Conservation (phyloP, 2,888 invertebrate genomes). For the Parasteatoda lunata region DNA sequence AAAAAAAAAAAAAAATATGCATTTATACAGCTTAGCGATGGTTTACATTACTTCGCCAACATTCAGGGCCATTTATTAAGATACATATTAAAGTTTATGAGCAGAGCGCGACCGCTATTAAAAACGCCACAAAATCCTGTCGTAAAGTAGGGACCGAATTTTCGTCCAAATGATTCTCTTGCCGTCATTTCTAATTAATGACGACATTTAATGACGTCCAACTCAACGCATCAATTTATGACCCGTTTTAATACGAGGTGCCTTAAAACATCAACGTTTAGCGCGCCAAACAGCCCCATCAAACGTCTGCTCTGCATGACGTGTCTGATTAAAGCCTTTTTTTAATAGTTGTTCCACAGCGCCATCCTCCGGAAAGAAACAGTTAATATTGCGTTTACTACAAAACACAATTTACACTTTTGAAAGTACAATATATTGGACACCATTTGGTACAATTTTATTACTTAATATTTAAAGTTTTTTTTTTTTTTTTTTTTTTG, state of each 20-base stretch:
- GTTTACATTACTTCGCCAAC: neutral
- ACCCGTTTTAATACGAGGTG: constrained; percentile 51
- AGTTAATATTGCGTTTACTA: too few species aligned
- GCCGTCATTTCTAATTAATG: constrained; percentile 57
- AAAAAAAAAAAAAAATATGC: too few species aligned
- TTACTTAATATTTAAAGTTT: too few species aligned
- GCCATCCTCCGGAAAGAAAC: too few species aligned
- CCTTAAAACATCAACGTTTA: constrained; percentile 44
- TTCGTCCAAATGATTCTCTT: constrained; percentile 46
- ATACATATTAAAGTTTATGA: constrained; percentile 66
- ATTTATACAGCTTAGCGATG: too few species aligned
- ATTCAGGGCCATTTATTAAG: constrained; percentile 54
- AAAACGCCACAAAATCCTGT: constrained; percentile 54
- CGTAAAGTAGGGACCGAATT: constrained; percentile 59
- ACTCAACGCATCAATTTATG: constrained; percentile 39
- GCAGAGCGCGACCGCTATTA: constrained; percentile 59
- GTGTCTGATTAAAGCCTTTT: neutral
- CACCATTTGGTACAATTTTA: too few species aligned
- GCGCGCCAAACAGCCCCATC: neutral
- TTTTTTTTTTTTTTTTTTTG: too few species aligned
- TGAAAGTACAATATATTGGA: too few species aligned
- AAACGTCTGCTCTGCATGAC: neutral
- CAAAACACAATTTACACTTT: too few species aligned
- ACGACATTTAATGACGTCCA: constrained; percentile 56
- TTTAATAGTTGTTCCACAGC: too few species aligned